phyloP scores from a whole-genome alignment of 2,888 invertebrate genomes.

The Lordiphosa fenestrarum region DNA sequence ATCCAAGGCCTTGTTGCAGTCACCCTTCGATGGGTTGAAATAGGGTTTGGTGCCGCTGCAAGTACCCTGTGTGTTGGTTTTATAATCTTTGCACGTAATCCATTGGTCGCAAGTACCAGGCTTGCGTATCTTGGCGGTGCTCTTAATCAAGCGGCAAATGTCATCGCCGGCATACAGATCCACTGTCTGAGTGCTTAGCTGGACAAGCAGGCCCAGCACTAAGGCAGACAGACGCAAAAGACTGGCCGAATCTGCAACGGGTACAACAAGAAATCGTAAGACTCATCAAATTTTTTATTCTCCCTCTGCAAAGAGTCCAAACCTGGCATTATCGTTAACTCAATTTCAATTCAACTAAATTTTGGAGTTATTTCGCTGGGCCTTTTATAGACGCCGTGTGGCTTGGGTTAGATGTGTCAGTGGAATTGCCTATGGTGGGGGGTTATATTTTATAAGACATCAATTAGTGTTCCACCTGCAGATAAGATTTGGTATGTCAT shows the following conservation, averaged over 20 bases:
- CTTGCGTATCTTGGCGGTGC: conserved; percentile 58
- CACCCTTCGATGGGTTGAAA: conserved; percentile 20
- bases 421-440: conserved; percentile 23
- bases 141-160: conserved; percentile 62
- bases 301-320: neutral
- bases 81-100: conserved; percentile 49
- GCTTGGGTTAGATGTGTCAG: conserved; percentile 1
- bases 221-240: conserved; percentile 10
- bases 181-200: conserved; percentile 45
- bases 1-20: conserved; percentile 15
- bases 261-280: neutral
- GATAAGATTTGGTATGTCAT: conserved; percentile 54
- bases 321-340: conserved; percentile 44
- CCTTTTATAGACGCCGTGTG: conserved; percentile 37
- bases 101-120: conserved; percentile 62
- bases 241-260: conserved; percentile 23
- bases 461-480: conserved; percentile 25
- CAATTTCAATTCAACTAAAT: conserved; percentile 35
- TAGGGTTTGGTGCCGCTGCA: conserved; percentile 15
- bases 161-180: conserved; percentile 42
- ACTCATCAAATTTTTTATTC: neutral
- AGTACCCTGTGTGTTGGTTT: neutral
- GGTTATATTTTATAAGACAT: conserved; percentile 50
- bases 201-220: conserved; percentile 30
- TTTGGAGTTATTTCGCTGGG: conserved; percentile 4